Evolutionary conservation across 1,140 invertebrate genomes (phyloP), one percentile per base, ranked within the genome.

Genomic region (Adoxophyes honmai): DNA sequence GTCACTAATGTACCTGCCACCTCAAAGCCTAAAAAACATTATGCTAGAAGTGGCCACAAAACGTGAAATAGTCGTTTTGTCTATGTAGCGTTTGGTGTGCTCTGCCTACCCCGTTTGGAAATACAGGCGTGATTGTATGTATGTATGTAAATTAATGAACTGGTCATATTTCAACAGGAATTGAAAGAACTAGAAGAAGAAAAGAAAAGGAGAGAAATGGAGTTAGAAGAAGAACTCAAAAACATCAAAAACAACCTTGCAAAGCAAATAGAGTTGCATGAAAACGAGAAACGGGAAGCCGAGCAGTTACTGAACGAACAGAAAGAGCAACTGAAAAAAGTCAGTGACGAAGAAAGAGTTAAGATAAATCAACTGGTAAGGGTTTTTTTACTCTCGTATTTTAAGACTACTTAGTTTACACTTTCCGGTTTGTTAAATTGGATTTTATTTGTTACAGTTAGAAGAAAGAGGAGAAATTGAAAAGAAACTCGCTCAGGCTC

Each of bases 211-310:
- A 70, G 75, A 48, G 84, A 88, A 70, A 54, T 56, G 34, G 75
- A 82, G 56, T 56, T 86, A 15, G 55, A 78, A 54, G 57, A 77
- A 38, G 74, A 81, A 62, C 62, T 82, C 4, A 72, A 85, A 0
- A 78, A 80, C 15, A 88, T 91, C n/a, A 90, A 86, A 52, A 64
- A 75, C 51, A 90, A 90, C 54, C 86, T 90, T 64, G 75, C 90
- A 64, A 76, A 89, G 36, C 83, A 85, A 57, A 66, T 91, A n/a
- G 71, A 90, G 13, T 70, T 75, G 37, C 88, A 79, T 10, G 86
- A 89, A 53, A 80, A 83, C 34, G 83, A 91, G 35, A 90, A 88
- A 64, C 74, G 79, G 33, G 68, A 70, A 37, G 71, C 90, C 1
- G 89, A 91, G 59, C 66, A 86, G 33, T 74, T 77, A 55, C 83